phyloP scores from a whole-genome alignment of 2,888 invertebrate species.

The Electrophaes corylata region DNA sequence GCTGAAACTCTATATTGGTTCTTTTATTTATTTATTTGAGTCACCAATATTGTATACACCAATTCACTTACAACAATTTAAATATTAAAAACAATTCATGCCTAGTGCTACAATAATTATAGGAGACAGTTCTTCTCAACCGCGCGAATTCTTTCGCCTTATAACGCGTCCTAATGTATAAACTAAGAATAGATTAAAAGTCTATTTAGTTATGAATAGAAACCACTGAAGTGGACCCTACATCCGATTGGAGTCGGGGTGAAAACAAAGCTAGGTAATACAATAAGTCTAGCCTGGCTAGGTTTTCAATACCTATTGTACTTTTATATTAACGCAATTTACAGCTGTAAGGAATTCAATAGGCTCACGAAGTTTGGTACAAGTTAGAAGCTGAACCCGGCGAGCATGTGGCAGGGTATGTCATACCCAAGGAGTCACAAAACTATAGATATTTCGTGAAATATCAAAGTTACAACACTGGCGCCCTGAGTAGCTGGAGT shows the following conservation, averaged over 20 bases:
- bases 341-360: constrained; percentile 26
- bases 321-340: constrained; percentile 23
- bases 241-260: not conserved
- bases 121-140: no score
- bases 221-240: not conserved
- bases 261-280: constrained; percentile 16
- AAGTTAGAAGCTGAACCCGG: constrained; percentile 5
- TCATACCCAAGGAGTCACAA: constrained; percentile 9
- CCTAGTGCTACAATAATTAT: no score
- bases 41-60: no score
- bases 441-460: constrained; percentile 8
- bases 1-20: no score
- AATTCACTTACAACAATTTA: no score
- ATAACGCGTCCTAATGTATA: no score
- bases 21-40: no score
- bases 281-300: constrained; percentile 22
- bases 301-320: constrained; percentile 22
- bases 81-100: no score
- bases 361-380: constrained; percentile 7
- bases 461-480: constrained; percentile 8
- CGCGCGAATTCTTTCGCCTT: no score
- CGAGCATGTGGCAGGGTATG: constrained; percentile 9
- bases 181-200: no score
- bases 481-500: constrained; percentile 7
- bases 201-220: not conserved